A percentile compares a stretch with the other conserved stretches of the same genome.
Evolutionary conservation across 2,113 vertebrate genomes (phyloP).

Genomic region (Choloepus hoffmanni): DNA sequence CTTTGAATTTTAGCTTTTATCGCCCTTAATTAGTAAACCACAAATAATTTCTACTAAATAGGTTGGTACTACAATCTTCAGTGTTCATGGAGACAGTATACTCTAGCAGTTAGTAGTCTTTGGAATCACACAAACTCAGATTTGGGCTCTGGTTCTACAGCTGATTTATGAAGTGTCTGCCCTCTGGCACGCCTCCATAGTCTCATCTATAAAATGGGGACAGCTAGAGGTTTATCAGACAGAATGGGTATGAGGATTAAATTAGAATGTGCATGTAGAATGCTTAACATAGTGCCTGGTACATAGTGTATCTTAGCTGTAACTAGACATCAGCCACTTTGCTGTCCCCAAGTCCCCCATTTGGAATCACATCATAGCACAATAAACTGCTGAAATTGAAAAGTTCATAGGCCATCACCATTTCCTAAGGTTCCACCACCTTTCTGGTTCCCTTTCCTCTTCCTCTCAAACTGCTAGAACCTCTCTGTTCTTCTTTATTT

Average conservation of each 20-base stretch:
- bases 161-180: not conserved
- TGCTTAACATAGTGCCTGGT: not conserved
- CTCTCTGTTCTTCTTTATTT: not conserved
- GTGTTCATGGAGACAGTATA: not conserved
- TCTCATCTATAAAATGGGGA: not conserved
- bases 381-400: not conserved
- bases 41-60: constrained; percentile 46
- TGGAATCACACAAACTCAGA: not conserved
- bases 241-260: not conserved
- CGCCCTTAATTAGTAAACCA: constrained; percentile 53
- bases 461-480: not conserved
- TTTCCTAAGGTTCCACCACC: not conserved
- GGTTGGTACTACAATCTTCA: not conserved
- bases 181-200: not conserved
- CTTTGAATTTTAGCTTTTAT: constrained; percentile 60
- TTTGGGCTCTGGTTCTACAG: not conserved
- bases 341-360: not conserved
- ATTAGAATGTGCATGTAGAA: not conserved
- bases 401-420: not conserved
- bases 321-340: not conserved
- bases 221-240: not conserved
- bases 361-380: not conserved
- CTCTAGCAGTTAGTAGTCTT: not conserved
- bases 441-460: not conserved
- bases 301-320: not conserved